Percentiles rank a stretch among this genome's conserved stretches.
phyloP scores from a whole-genome alignment of 2,888 invertebrate genomes.

The Hanleya hanleyi region DNA sequence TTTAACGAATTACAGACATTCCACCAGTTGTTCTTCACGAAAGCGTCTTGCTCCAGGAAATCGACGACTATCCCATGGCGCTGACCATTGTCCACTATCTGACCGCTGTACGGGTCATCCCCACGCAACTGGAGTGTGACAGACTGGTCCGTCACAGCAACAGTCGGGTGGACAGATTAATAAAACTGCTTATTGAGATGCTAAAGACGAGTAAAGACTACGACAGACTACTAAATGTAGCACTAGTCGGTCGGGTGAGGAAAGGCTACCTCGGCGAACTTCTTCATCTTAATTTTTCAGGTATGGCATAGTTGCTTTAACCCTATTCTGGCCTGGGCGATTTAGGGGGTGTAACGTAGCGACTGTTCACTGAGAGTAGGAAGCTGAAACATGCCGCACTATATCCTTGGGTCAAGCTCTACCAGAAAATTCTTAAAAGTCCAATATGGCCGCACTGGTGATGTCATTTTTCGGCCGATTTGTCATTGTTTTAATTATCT shows the following conservation, averaged over 20 bases:
- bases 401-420: too few species aligned
- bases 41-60: not conserved
- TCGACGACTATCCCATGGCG: not conserved
- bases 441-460: too few species aligned
- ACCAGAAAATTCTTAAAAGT: too few species aligned
- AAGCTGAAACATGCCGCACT: too few species aligned
- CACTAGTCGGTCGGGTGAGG: not conserved
- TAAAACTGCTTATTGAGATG: not conserved
- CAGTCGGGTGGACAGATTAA: not conserved
- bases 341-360: too few species aligned
- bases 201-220: not conserved
- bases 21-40: not conserved
- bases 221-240: not conserved
- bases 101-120: not conserved
- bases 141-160: slow-evolving; percentile 3
- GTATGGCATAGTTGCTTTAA: too few species aligned
- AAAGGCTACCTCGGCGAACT: not conserved
- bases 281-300: not conserved
- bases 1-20: not conserved
- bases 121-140: not conserved
- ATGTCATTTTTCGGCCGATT: too few species aligned
- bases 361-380: too few species aligned
- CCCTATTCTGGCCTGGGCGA: too few species aligned
- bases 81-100: not conserved
- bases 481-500: too few species aligned